Conservation (phyloP, 2,797 vertebrate genomes). For the Decapterus maruadsi region DNA sequence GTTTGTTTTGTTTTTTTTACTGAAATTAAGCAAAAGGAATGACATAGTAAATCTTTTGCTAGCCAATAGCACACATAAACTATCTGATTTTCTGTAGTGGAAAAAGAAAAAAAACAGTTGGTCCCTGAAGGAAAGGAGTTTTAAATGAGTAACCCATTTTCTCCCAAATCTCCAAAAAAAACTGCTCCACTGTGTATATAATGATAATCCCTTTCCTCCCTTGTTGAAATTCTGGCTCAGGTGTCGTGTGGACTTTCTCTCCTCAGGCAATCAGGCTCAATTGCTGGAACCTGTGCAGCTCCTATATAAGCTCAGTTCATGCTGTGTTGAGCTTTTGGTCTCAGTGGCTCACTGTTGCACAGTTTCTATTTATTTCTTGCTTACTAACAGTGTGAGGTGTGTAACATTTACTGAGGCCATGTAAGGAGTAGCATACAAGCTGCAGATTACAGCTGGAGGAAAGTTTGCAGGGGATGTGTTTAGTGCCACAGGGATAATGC, state of each 20-base stretch:
- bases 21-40: no score
- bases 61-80: no score
- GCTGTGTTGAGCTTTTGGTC: not conserved
- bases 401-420: not conserved
- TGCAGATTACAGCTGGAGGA: not conserved
- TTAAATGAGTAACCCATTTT: not conserved
- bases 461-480: slow-evolving; percentile 20
- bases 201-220: not conserved
- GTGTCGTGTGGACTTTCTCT: not conserved
- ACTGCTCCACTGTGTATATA: not conserved
- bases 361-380: no score
- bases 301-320: slow-evolving; percentile 3
- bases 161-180: not conserved
- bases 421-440: not conserved
- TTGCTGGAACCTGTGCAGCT: slow-evolving; percentile 16
- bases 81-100: no score
- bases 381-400: no score
- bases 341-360: not conserved
- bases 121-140: not conserved
- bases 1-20: no score
- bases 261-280: slow-evolving; percentile 8
- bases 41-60: no score
- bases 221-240: slow-evolving; percentile 9
- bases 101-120: no score
- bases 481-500: no score